A percentile compares a stretch with the other conserved stretches of the same genome.
phyloP scores from a whole-genome alignment of 2,888 invertebrate genomes.

The Zonitis immaculata region DNA sequence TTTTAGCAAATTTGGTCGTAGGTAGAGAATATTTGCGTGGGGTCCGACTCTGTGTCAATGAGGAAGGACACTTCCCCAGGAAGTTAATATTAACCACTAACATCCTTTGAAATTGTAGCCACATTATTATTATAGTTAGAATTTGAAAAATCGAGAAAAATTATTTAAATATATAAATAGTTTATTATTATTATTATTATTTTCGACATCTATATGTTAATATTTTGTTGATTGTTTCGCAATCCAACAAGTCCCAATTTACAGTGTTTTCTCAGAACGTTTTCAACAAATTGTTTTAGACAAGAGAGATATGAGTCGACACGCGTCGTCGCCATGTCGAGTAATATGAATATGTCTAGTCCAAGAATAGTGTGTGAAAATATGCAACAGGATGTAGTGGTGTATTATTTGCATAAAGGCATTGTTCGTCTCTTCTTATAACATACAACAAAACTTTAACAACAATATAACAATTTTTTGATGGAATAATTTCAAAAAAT shows the following conservation, averaged over 20 bases:
- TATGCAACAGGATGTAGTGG: constrained; percentile 33
- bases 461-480: neutral
- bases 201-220: neutral
- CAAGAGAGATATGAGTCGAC: constrained; percentile 2
- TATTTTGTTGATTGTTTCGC: neutral
- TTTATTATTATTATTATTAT: neutral
- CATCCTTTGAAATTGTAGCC: constrained; percentile 28
- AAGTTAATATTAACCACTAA: constrained; percentile 35
- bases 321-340: constrained; percentile 3
- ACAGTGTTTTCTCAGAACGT: constrained; percentile 6
- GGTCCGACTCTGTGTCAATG: constrained; percentile 27
- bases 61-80: constrained; percentile 40
- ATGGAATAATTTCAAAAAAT: constrained; percentile 37
- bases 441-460: constrained; percentile 24
- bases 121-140: neutral
- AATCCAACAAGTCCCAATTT: constrained; percentile 4
- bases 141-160: no score
- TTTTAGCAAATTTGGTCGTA: constrained; percentile 15
- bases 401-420: constrained; percentile 28
- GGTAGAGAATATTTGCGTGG: constrained; percentile 26
- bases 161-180: no score
- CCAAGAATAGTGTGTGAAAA: constrained; percentile 33
- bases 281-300: constrained; percentile 2
- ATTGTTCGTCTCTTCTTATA: constrained; percentile 26
- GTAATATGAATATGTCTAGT: constrained; percentile 12